phyloP scores from a whole-genome alignment of 2,113 vertebrate genomes.

The Alligator mississippiensis region DNA sequence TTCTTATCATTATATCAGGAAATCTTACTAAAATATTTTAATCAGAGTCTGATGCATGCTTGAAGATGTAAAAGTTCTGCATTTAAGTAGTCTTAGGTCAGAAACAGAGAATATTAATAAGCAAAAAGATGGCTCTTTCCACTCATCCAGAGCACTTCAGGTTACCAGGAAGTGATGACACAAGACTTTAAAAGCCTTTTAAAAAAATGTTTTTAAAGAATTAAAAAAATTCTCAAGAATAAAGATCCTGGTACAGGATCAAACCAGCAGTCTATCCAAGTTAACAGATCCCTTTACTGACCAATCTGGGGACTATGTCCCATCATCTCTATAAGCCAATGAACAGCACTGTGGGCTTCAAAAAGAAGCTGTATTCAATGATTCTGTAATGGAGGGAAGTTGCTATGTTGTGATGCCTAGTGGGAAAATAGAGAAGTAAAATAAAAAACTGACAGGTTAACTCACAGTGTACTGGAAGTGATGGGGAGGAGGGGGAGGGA shows the following conservation, averaged over 20 bases:
- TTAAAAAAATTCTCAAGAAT: background rate
- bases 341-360: background rate
- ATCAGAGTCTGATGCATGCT: background rate
- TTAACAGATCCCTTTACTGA: too few species aligned
- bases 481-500: background rate
- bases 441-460: background rate
- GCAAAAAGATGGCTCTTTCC: background rate
- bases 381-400: background rate
- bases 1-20: background rate
- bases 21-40: background rate
- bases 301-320: too few species aligned
- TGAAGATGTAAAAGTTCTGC: background rate
- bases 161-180: background rate
- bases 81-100: background rate
- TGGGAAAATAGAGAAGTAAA: background rate
- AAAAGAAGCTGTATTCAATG: background rate
- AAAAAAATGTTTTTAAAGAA: too few species aligned
- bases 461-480: background rate
- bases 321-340: too few species aligned
- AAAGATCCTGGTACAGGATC: background rate
- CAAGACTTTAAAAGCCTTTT: background rate
- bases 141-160: background rate
- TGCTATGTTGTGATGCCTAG: background rate
- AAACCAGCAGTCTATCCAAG: background rate
- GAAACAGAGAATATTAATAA: background rate